Base-by-base conservation (phyloP, 2,797 vertebrate species). In the Poeciliopsis presidionis region DNA sequence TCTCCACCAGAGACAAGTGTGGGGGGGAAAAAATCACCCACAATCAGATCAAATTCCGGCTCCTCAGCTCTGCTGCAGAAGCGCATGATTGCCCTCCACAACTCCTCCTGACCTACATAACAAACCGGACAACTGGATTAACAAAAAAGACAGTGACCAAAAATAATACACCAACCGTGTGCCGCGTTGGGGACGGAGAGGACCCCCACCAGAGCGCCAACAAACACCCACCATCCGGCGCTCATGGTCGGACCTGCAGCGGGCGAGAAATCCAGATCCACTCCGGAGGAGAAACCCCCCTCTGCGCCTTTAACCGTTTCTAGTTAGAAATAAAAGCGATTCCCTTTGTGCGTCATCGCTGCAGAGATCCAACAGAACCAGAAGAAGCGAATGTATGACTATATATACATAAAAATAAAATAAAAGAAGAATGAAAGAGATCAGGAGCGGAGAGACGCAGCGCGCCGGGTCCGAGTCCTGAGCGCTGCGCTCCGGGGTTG, bases 141-240 rank as follows among this genome's bases (percentile, higher is more conserved):
- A 14, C n/a, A 69, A 69, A 74, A 55, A 28, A 57, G 53, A 47
- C 51, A 73, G 18, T 81, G 0, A 73, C 20, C 18, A 72, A 28
- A 88, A 78, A 85, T 73, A 53, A 53, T 22, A 25, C 2, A 91
- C 92, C 47, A 22, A 94, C 93, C 93, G 5, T 92, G 73, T 12
- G 77, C 80, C 76, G 63, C 85, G 1, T 30, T n/a, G 73, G 86
- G 74, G 43, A 3, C 73, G n/a, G 72, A 0, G 72, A 93, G 80
- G 84, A 89, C 74, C 83, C 80, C 88, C 13, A 53, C 65, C 85
- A 94, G 72, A 8, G 81, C 87, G 43, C 84, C 79, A 0, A 86
- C 80, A n/a, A 83, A 76, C 0, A 88, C 81, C 92, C 93, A 91
- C 76, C 90, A 81, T 72, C 77, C 82, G 45, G 67, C 67, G 22